A percentile compares a stretch with the other conserved stretches of the same genome.
Conservation (phyloP, 1,140 invertebrate species). For the Atta colombica region DNA sequence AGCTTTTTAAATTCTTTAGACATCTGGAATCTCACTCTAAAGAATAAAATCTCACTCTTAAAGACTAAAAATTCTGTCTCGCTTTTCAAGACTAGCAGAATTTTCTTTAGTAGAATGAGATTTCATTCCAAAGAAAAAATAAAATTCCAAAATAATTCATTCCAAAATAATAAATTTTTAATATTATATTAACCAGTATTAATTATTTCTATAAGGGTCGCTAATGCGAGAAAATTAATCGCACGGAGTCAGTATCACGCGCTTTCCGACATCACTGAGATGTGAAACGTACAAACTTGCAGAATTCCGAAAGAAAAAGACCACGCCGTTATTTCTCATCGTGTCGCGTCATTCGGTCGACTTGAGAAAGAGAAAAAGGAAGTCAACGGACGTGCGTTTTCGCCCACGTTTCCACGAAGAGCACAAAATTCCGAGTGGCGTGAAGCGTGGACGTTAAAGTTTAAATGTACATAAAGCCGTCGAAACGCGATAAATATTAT, state of each 20-base stretch:
- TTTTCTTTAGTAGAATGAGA: too few species aligned
- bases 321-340: constrained; percentile 10
- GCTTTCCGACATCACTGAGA: background rate
- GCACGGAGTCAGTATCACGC: background rate
- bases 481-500: constrained; percentile 82
- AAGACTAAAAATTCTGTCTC: too few species aligned
- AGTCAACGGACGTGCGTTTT: constrained; percentile 26
- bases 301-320: constrained; percentile 21
- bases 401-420: constrained; percentile 17
- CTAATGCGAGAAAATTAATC: background rate
- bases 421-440: constrained; percentile 60
- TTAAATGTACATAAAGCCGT: constrained; percentile 74
- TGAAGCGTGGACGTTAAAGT: constrained; percentile 72
- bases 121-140: too few species aligned
- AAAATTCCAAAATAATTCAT: too few species aligned
- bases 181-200: too few species aligned
- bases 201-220: too few species aligned
- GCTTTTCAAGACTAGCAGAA: too few species aligned
- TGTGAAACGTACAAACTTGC: background rate
- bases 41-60: too few species aligned
- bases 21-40: too few species aligned
- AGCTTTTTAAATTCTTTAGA: too few species aligned
- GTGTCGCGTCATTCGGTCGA: constrained; percentile 10
- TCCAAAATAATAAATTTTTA: too few species aligned
- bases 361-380: constrained; percentile 13